A percentile compares a stretch with the other conserved stretches of the same genome.
Evolutionary conservation across 2,888 invertebrate species (phyloP).

Genomic region (Urechis unicinctus): DNA sequence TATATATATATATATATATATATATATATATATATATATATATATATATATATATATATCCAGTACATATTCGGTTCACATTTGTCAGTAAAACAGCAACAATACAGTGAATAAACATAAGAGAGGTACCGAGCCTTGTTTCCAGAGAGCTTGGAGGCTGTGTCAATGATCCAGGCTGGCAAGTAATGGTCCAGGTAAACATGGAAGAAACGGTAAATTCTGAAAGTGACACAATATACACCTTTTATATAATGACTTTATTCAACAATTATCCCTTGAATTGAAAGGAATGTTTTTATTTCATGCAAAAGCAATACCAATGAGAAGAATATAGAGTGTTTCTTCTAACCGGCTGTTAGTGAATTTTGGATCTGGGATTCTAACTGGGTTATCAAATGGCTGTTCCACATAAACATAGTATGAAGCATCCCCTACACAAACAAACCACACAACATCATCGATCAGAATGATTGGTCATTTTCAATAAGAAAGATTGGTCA

Average conservation of each 20-base stretch:
- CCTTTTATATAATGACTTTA: no score
- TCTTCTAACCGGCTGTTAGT: constrained; percentile 41
- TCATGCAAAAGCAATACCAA: not conserved
- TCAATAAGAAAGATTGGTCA: not conserved
- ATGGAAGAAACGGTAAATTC: constrained; percentile 14
- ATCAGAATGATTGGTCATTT: not conserved
- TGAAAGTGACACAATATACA: not conserved
- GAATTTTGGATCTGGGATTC: constrained; percentile 59
- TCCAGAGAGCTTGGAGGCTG: constrained; percentile 55
- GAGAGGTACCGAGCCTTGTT: constrained; percentile 58
- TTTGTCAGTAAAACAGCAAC: no score
- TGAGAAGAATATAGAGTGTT: not conserved
- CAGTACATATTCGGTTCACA: no score
- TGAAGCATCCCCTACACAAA: constrained; percentile 12
- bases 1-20: no score
- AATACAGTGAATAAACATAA: not conserved
- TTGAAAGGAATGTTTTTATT: no score
- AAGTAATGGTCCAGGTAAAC: constrained; percentile 69
- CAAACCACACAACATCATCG: not conserved
- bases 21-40: no score
- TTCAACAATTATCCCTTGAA: no score
- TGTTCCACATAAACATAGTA: constrained; percentile 54
- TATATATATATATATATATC: no score
- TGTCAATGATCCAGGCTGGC: constrained; percentile 74
- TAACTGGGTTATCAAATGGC: constrained; percentile 77